Conservation (phyloP, 2,113 vertebrate species). For the Dasypus novemcinctus region DNA sequence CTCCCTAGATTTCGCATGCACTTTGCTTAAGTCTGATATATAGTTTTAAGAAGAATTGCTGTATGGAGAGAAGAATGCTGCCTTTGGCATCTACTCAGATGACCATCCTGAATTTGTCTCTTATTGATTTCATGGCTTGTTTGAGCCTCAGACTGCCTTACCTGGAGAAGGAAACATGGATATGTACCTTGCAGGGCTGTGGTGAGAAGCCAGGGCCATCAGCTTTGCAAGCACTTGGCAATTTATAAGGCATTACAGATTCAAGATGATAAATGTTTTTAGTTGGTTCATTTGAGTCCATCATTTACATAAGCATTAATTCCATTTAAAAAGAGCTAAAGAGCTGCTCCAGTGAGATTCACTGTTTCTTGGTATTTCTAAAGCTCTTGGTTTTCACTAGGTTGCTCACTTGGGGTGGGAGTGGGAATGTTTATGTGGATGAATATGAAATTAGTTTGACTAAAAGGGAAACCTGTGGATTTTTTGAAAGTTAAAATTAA, state of each 20-base stretch:
- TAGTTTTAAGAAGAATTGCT: not conserved
- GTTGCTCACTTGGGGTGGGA: too few relatives aligned
- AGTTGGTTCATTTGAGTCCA: rapidly evolving
- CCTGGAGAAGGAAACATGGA: not conserved
- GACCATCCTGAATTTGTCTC: not conserved
- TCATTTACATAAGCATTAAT: rapidly evolving
- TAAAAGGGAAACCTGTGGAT: not conserved
- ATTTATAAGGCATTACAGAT: rapidly evolving
- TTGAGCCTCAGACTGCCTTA: too few relatives aligned
- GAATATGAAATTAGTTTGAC: not conserved
- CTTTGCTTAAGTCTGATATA: not conserved
- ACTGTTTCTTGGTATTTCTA: not conserved
- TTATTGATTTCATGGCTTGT: not conserved
- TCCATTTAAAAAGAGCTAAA: not conserved
- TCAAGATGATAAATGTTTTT: rapidly evolving
- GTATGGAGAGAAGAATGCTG: too few relatives aligned
- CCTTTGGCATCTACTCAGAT: not conserved
- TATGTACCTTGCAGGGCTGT: rapidly evolving
- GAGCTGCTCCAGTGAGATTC: not conserved
- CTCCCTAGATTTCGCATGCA: not conserved
- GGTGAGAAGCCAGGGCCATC: rapidly evolving
- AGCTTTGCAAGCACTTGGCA: rapidly evolving
- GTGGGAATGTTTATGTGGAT: not conserved
- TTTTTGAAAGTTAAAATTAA: not conserved
- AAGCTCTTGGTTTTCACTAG: not conserved